These are phyloP conservation scores for Oostethus manadensis DNA, from an alignment of 2,113 vertebrate genomes.

Conservation along the genomic window DNA sequence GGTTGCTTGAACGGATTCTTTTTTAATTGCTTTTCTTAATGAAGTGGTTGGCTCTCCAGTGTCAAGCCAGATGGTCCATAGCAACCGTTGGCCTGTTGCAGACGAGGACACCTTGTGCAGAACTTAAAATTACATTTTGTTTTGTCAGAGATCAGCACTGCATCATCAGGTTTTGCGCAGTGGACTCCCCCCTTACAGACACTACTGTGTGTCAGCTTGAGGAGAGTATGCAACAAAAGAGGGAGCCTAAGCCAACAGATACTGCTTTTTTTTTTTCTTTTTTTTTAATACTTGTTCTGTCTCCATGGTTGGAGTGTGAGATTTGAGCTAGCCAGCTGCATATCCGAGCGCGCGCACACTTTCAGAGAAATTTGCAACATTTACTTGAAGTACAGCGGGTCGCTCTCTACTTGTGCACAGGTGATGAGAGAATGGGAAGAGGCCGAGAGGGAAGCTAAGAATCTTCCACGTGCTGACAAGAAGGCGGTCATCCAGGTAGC, in stretches of 20 bases:
- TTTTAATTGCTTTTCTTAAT: conserved; percentile 53
- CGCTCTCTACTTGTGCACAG: conserved; percentile 54
- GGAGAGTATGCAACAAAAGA: neutral
- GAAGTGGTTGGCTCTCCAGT: conserved; percentile 14
- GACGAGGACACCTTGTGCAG: neutral
- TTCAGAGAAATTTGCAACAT: neutral
- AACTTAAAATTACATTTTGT: neutral
- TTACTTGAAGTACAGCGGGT: neutral
- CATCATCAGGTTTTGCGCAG: conserved; percentile 1
- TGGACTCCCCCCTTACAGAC: conserved; percentile 14
- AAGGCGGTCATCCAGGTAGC: conserved; percentile 96
- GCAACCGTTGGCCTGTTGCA: conserved; percentile 22
- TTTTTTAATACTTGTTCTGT: too few species aligned
- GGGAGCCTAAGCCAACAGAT: neutral
- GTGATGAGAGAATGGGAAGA: conserved; percentile 99
- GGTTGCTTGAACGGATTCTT: conserved; percentile 19
- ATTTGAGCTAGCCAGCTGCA: neutral
- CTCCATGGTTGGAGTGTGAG: too few species aligned
- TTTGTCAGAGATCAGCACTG: neutral
- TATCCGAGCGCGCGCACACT: neutral
- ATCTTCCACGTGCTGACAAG: conserved; percentile 91
- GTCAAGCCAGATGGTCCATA: conserved; percentile 31
- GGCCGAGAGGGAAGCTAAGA: conserved; percentile 92
- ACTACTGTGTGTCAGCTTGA: neutral
- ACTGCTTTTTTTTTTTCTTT: too few species aligned